These are phyloP conservation scores for Pseudococcus jackbeardsleyi DNA, from an alignment of 2,888 invertebrate species.

Conservation along the genomic window DNA sequence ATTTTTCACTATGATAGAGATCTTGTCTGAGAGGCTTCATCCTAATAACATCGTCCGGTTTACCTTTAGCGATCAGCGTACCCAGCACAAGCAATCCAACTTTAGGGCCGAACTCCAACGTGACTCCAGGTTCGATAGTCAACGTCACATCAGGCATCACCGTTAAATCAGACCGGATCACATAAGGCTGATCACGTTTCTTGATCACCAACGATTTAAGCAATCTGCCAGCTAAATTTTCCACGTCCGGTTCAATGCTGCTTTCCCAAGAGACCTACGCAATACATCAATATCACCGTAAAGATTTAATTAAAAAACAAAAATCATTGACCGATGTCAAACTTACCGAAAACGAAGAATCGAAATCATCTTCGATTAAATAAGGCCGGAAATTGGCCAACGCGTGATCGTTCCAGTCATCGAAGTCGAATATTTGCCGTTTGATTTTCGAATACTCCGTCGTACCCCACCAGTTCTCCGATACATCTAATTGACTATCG, in stretches of 20 bases:
- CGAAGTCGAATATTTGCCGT: constrained; percentile 94
- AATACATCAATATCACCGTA: neutral
- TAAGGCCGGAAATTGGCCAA: constrained; percentile 92
- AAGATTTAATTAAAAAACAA: neutral
- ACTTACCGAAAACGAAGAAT: constrained; percentile 79
- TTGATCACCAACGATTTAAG: constrained; percentile 78
- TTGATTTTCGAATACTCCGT: constrained; percentile 80
- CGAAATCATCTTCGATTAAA: constrained; percentile 82
- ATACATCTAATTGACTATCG: constrained; percentile 87
- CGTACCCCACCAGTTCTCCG: constrained; percentile 98
- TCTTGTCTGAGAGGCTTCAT: constrained; percentile 76
- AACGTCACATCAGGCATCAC: constrained; percentile 94
- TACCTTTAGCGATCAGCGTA: constrained; percentile 85
- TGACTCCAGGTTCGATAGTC: constrained; percentile 88
- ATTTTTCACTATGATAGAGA: constrained; percentile 49
- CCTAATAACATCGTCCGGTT: constrained; percentile 80
- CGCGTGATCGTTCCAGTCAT: constrained; percentile 99
- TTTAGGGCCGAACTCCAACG: constrained; percentile 94
- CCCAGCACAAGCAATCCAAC: constrained; percentile 96
- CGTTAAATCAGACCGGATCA: constrained; percentile 90
- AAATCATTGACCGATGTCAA: neutral
- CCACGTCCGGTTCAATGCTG: constrained; percentile 70
- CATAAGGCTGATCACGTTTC: constrained; percentile 79
- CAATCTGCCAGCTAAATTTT: constrained; percentile 84
- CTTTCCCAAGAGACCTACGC: constrained; percentile 74